These are phyloP conservation scores for Musca domestica DNA, from an alignment of 1,140 invertebrate genomes.

Conservation along the genomic window DNA sequence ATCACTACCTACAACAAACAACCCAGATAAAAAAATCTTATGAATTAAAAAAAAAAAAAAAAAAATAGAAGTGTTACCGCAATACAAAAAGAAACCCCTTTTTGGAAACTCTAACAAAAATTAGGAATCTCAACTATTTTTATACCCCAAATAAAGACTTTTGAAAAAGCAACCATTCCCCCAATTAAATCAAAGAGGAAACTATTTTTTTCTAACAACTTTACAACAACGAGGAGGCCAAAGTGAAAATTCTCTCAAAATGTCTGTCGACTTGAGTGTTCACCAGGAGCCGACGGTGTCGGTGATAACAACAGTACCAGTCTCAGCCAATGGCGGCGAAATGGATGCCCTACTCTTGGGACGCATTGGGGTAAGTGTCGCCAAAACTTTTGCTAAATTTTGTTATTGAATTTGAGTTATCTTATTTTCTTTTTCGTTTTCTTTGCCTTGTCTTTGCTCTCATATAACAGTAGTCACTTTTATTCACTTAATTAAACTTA, in stretches of 20 bases:
- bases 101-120: neutral
- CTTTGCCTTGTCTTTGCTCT: neutral
- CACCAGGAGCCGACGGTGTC: slow-evolving; percentile 50
- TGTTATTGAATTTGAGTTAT: neutral
- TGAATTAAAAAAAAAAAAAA: neutral
- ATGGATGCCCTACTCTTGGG: slow-evolving; percentile 73
- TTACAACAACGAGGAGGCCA: neutral
- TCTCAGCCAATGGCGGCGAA: slow-evolving; percentile 61
- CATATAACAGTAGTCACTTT: neutral
- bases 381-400: neutral
- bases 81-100: neutral
- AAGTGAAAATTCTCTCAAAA: slow-evolving; percentile 19
- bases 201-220: neutral
- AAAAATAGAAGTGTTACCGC: neutral
- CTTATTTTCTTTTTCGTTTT: neutral
- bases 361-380: slow-evolving; percentile 66
- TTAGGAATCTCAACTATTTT: slow-evolving; percentile 4
- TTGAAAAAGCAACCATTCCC: neutral
- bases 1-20: neutral
- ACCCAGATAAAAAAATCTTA: slow-evolving; percentile 13
- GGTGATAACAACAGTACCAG: slow-evolving; percentile 53
- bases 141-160: slow-evolving; percentile 11
- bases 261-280: slow-evolving; percentile 49
- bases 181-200: neutral
- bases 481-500: neutral